Percentiles rank a stretch among this genome's conserved stretches.
These are phyloP conservation scores for Sycobia sp. DNA, from an alignment of 1,140 invertebrate genomes.

Conservation along the genomic window DNA sequence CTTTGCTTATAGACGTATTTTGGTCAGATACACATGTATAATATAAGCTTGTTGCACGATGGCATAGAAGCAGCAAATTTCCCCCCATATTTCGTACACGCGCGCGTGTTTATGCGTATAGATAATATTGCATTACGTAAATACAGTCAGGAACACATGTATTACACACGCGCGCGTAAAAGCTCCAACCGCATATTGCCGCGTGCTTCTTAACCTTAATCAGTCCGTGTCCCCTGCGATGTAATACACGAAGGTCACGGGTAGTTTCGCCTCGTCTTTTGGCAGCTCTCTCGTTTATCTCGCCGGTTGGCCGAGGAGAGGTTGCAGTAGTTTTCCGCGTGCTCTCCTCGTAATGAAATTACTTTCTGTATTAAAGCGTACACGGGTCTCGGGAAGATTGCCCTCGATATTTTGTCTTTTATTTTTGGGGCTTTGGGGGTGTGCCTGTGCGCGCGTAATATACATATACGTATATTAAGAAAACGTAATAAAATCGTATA, in stretches of 20 bases:
- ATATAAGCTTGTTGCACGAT: too few species aligned
- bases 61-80: too few species aligned
- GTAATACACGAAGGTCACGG: background rate
- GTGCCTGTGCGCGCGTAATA: too few species aligned
- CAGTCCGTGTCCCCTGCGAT: background rate
- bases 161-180: too few species aligned
- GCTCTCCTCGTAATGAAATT: slow-evolving; percentile 9
- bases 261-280: too few species aligned
- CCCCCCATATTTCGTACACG: too few species aligned
- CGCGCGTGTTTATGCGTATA: too few species aligned
- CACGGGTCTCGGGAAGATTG: background rate
- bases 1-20: too few species aligned
- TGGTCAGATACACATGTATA: too few species aligned
- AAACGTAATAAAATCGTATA: too few species aligned
- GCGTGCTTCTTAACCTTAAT: slow-evolving; percentile 12
- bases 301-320: background rate
- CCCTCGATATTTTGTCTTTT: background rate
- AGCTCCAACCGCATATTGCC: background rate
- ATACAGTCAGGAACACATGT: too few species aligned
- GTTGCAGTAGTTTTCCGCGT: background rate
- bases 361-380: slow-evolving; percentile 11
- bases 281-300: background rate
- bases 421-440: background rate
- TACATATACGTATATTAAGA: background rate
- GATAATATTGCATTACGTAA: too few species aligned